phyloP scores from a whole-genome alignment of 2,113 vertebrate genomes.

The Furnarius figulus region DNA sequence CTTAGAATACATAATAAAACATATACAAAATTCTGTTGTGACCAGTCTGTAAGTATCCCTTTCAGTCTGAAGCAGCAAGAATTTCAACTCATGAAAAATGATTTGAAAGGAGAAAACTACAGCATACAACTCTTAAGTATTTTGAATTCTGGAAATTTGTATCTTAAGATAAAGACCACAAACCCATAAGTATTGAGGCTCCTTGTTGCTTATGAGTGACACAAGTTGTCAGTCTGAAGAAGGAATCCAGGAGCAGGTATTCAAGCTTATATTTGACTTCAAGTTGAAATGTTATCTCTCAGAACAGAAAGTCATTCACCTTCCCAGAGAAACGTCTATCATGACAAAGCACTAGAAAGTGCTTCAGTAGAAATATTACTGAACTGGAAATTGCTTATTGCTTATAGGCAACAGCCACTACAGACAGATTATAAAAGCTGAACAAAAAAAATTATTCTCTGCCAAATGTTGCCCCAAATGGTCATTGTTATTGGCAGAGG shows the following conservation, averaged over 20 bases:
- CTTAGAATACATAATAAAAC: background rate
- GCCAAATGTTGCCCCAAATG: background rate
- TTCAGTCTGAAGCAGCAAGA: background rate
- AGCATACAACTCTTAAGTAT: background rate
- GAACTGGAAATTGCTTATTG: background rate
- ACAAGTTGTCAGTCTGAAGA: background rate
- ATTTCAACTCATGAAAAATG: background rate
- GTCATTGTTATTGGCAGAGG: background rate
- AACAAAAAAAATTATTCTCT: background rate
- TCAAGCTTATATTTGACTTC: background rate
- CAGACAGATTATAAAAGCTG: background rate
- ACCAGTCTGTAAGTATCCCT: background rate
- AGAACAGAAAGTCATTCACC: background rate
- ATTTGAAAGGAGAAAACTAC: background rate
- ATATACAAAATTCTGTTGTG: background rate
- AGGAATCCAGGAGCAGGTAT: background rate
- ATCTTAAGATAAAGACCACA: background rate
- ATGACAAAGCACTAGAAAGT: background rate
- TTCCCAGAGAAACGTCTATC: background rate
- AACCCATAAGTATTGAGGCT: fast-evolving
- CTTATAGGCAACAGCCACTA: background rate
- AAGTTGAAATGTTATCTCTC: background rate
- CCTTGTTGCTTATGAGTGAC: background rate
- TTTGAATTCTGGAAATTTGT: background rate
- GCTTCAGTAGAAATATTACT: background rate